These are phyloP conservation scores for Lacanobia wlatinum DNA, from an alignment of 2,888 invertebrate genomes.

Conservation along the genomic window DNA sequence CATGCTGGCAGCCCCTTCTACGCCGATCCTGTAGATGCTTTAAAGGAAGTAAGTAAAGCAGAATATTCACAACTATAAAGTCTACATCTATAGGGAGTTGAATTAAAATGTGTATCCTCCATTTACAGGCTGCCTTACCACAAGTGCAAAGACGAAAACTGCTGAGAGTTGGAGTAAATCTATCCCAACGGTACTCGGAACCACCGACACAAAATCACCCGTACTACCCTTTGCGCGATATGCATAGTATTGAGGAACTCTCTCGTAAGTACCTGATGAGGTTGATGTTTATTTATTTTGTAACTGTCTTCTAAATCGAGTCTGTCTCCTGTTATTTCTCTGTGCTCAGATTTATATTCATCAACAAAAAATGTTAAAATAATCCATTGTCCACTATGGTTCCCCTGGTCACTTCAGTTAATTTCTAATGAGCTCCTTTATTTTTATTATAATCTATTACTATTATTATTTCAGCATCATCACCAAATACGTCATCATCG, in stretches of 20 bases:
- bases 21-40: conserved; percentile 96
- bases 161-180: conserved; percentile 82
- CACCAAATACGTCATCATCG: conserved; percentile 92
- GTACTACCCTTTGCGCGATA: conserved; percentile 87
- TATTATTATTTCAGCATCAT: conserved; percentile 82
- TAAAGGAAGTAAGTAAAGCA: conserved; percentile 89
- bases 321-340: neutral
- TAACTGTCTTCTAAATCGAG: neutral
- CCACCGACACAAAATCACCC: conserved; percentile 90
- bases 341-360: too few relatives aligned
- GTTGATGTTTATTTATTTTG: neutral
- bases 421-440: neutral
- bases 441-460: neutral
- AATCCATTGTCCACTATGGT: neutral
- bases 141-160: conserved; percentile 87
- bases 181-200: conserved; percentile 92
- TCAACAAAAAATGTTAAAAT: too few relatives aligned
- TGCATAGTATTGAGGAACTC: conserved; percentile 90
- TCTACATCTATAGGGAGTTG: neutral
- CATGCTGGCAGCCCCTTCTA: conserved; percentile 97
- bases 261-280: conserved; percentile 77
- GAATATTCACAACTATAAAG: neutral
- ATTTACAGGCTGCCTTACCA: conserved; percentile 81
- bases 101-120: conserved; percentile 9
- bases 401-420: neutral